These are phyloP conservation scores for Sphecodes monilicornis DNA, from an alignment of 2,888 invertebrate genomes.

Conservation along the genomic window DNA sequence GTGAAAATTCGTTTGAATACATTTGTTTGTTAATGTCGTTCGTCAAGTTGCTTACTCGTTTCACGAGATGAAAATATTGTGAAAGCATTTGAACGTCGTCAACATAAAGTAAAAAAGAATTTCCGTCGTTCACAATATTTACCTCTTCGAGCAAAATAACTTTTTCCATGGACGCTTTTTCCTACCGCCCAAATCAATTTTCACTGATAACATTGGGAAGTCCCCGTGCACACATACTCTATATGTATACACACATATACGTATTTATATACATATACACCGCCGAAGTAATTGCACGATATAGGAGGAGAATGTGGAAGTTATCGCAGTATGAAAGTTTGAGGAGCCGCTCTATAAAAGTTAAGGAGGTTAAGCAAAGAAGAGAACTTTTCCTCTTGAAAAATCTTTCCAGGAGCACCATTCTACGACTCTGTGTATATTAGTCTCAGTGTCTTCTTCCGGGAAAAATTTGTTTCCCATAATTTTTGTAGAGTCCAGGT, in stretches of 20 bases:
- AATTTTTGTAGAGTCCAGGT: conserved; percentile 40
- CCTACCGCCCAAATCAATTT: conserved; percentile 45
- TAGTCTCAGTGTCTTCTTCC: conserved; percentile 37
- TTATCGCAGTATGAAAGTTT: conserved; percentile 58
- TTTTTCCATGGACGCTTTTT: conserved; percentile 20
- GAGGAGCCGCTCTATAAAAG: conserved; percentile 59
- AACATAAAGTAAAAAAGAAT: not conserved
- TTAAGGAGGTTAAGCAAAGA: conserved; percentile 65
- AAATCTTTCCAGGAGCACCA: conserved; percentile 42
- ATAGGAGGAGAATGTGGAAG: conserved; percentile 48
- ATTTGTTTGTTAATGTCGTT: not conserved
- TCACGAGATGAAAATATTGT: too few species aligned
- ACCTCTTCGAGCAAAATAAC: not conserved
- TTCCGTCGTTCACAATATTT: not conserved
- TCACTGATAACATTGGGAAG: conserved; percentile 19
- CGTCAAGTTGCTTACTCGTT: conserved; percentile 1
- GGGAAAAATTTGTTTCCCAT: conserved; percentile 52
- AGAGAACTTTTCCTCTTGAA: conserved; percentile 57
- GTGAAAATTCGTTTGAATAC: not conserved
- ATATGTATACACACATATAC: not conserved
- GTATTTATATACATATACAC: not conserved
- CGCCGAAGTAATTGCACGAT: conserved; percentile 55
- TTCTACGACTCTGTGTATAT: conserved; percentile 42
- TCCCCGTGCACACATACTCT: not conserved
- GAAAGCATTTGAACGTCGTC: not conserved